Evolutionary conservation across 1,140 invertebrate species (phyloP).

Genomic region (Orchesella cincta): DNA sequence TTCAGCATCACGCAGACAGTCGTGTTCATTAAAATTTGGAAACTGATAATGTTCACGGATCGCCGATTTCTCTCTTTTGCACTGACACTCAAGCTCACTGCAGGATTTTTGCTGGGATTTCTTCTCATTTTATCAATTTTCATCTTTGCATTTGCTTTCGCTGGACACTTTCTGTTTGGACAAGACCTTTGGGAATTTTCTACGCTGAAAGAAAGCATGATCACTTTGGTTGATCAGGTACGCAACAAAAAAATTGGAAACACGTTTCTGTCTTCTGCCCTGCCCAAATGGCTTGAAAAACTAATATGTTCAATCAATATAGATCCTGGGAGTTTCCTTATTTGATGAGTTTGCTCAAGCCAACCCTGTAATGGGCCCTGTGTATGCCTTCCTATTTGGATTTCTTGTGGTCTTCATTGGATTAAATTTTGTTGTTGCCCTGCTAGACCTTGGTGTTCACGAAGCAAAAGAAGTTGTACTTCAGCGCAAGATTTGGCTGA

Average conservation of each 20-base stretch:
- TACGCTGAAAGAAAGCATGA: constrained; percentile 1
- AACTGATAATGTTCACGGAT: constrained; percentile 21
- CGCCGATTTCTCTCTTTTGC: constrained; percentile 19
- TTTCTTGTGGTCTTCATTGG: constrained; percentile 6
- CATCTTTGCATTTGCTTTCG: constrained; percentile 5
- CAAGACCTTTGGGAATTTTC: background rate
- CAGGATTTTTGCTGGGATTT: constrained; percentile 16
- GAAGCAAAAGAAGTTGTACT: constrained; percentile 32
- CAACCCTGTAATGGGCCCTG: background rate
- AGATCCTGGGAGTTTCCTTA: background rate
- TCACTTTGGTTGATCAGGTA: constrained; percentile 2
- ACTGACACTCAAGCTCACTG: constrained; percentile 21
- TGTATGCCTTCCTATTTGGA: constrained; percentile 9
- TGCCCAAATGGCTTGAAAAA: too few relatives aligned
- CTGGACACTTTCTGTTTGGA: constrained; percentile 22
- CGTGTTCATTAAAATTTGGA: constrained; percentile 28
- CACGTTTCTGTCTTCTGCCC: too few relatives aligned
- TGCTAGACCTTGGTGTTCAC: constrained; percentile 19
- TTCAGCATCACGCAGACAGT: constrained; percentile 2
- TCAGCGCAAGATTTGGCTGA: constrained; percentile 21
- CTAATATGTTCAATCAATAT: too few relatives aligned
- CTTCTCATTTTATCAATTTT: constrained; percentile 17
- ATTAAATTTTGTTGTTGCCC: constrained; percentile 27
- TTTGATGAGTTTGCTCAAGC: background rate
- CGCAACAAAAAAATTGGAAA: too few relatives aligned